phyloP scores from a whole-genome alignment of 2,888 invertebrate species.

The Lepeophtheirus nordmannii region DNA sequence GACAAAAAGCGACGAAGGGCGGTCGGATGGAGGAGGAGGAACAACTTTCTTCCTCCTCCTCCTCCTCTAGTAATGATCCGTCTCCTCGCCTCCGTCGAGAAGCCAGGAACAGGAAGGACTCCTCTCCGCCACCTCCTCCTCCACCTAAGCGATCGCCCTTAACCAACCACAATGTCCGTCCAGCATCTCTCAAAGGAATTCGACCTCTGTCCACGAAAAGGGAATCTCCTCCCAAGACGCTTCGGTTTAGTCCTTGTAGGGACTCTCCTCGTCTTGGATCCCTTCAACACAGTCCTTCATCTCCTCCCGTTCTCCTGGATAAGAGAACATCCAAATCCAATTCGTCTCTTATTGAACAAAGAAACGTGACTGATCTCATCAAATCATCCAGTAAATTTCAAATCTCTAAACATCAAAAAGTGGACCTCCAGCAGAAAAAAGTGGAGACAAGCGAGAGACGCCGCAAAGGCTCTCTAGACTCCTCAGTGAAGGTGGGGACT shows the following conservation, averaged over 20 bases:
- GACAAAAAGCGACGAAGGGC: constrained; percentile 16
- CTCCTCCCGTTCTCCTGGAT: not conserved
- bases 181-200: not conserved
- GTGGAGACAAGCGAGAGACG: constrained; percentile 1
- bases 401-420: constrained; percentile 5
- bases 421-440: not conserved
- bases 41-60: constrained; percentile 2
- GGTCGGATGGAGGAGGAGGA: constrained; percentile 2
- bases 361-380: not conserved
- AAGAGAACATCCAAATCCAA: not conserved
- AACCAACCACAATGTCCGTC: not conserved
- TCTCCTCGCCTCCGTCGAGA: not conserved
- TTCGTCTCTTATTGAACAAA: not conserved
- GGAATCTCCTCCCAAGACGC: not conserved
- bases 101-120: not conserved
- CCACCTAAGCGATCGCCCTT: not conserved
- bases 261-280: not conserved
- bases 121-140: not conserved
- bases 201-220: not conserved
- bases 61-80: not conserved
- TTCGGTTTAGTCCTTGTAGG: not conserved
- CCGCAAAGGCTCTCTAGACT: not conserved
- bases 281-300: not conserved
- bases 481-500: not conserved
- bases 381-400: not conserved